These are phyloP conservation scores for Diabrotica balteata DNA, from an alignment of 2,888 invertebrate species.

Conservation along the genomic window DNA sequence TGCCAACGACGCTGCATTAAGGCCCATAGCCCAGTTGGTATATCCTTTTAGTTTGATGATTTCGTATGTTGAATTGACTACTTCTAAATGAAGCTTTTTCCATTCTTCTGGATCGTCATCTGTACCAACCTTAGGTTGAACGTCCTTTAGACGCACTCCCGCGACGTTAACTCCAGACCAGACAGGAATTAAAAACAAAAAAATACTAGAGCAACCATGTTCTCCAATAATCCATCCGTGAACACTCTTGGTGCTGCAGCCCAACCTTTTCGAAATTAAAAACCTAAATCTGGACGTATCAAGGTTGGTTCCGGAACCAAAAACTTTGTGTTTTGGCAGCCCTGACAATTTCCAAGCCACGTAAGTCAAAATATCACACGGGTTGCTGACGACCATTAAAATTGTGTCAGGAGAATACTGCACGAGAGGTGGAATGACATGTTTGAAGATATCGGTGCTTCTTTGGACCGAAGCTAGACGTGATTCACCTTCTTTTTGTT, in stretches of 20 bases:
- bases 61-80: conserved; percentile 86
- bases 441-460: conserved; percentile 88
- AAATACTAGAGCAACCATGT: conserved; percentile 76
- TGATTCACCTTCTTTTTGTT: conserved; percentile 88
- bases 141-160: conserved; percentile 81
- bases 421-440: conserved; percentile 82
- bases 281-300: conserved; percentile 92
- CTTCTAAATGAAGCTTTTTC: conserved; percentile 79
- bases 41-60: conserved; percentile 89
- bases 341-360: conserved; percentile 94
- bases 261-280: conserved; percentile 81
- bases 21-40: conserved; percentile 90
- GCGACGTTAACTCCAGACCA: conserved; percentile 95
- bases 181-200: conserved; percentile 73
- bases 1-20: conserved; percentile 76
- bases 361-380: conserved; percentile 91
- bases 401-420: conserved; percentile 87
- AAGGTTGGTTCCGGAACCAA: conserved; percentile 93
- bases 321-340: conserved; percentile 82
- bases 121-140: conserved; percentile 78
- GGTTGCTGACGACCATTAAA: conserved; percentile 88
- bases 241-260: conserved; percentile 82
- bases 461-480: conserved; percentile 88
- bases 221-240: conserved; percentile 96
- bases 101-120: conserved; percentile 79